A percentile compares a stretch with the other conserved stretches of the same genome.
Evolutionary conservation across 2,888 invertebrate genomes (phyloP).

Genomic region (Orthonevra nobilis): DNA sequence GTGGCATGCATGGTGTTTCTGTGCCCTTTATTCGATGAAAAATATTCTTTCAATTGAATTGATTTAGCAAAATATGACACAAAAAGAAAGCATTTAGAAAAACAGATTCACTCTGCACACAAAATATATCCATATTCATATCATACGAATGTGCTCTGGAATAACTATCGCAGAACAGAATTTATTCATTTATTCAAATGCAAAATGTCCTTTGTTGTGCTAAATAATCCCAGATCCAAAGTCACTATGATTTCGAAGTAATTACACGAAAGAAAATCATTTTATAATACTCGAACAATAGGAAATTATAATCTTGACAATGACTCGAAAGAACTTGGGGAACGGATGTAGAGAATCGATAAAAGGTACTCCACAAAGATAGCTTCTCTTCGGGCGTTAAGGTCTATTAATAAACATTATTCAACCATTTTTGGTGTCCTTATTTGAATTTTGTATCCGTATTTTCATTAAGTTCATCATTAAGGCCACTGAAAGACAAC

Average conservation of each 20-base stretch:
- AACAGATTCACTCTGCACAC: neutral
- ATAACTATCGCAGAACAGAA: too few species aligned
- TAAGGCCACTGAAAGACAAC: slow-evolving; percentile 27
- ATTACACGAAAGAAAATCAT: slow-evolving; percentile 49
- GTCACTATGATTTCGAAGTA: slow-evolving; percentile 37
- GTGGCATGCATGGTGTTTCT: slow-evolving; percentile 27
- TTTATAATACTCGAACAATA: slow-evolving; percentile 47
- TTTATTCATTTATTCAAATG: too few species aligned
- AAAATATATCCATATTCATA: too few species aligned
- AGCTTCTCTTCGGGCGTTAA: neutral
- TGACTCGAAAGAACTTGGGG: slow-evolving; percentile 37
- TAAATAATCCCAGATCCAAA: slow-evolving; percentile 19
- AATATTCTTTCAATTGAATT: slow-evolving; percentile 66
- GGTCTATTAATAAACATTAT: slow-evolving; percentile 57
- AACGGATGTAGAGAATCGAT: slow-evolving; percentile 28
- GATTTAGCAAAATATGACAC: slow-evolving; percentile 24
- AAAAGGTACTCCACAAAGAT: slow-evolving; percentile 17
- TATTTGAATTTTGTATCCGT: slow-evolving; percentile 45
- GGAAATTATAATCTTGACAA: slow-evolving; percentile 49
- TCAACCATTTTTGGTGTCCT: slow-evolving; percentile 39
- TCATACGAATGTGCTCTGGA: too few species aligned
- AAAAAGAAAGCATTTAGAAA: neutral
- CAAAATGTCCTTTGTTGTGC: neutral
- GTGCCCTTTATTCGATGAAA: slow-evolving; percentile 21
- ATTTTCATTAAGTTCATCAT: slow-evolving; percentile 44